These are phyloP conservation scores for Galeopterus variegatus DNA, from an alignment of 2,113 vertebrate genomes.

Conservation along the genomic window DNA sequence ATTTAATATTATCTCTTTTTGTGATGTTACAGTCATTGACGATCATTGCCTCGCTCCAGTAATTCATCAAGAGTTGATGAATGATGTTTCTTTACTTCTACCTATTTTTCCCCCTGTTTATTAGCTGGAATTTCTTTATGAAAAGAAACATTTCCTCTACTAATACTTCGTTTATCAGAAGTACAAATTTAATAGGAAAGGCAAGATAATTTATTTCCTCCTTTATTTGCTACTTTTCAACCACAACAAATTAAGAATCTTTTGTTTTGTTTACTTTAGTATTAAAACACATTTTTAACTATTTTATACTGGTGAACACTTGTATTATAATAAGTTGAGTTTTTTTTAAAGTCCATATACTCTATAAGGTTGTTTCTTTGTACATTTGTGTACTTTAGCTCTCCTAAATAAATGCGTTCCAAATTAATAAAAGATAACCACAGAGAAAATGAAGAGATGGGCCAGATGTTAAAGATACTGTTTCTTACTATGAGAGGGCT, in stretches of 20 bases:
- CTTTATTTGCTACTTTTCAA: not conserved
- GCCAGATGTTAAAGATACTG: not conserved
- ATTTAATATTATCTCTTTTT: not conserved
- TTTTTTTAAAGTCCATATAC: not conserved
- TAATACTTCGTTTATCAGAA: not conserved
- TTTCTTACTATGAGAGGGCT: not conserved
- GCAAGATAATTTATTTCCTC: not conserved
- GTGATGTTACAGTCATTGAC: not conserved
- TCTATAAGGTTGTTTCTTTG: not conserved
- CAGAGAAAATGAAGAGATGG: not conserved
- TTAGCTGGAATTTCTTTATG: not conserved
- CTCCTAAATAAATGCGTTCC: not conserved
- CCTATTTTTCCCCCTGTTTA: not conserved
- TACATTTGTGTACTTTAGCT: not conserved
- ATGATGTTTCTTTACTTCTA: not conserved
- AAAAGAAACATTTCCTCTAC: not conserved
- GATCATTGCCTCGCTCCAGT: not conserved
- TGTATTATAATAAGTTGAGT: not conserved
- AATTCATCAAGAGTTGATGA: not conserved
- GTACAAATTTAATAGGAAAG: not conserved
- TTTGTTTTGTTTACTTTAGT: not conserved
- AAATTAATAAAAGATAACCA: slow-evolving; percentile 28
- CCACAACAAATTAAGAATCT: not conserved
- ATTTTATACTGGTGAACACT: not conserved
- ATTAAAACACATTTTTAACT: not conserved